Evolutionary conservation across 2,113 vertebrate genomes (phyloP), one percentile per base, ranked within the genome.

Genomic region (Hippocampus abdominalis): DNA sequence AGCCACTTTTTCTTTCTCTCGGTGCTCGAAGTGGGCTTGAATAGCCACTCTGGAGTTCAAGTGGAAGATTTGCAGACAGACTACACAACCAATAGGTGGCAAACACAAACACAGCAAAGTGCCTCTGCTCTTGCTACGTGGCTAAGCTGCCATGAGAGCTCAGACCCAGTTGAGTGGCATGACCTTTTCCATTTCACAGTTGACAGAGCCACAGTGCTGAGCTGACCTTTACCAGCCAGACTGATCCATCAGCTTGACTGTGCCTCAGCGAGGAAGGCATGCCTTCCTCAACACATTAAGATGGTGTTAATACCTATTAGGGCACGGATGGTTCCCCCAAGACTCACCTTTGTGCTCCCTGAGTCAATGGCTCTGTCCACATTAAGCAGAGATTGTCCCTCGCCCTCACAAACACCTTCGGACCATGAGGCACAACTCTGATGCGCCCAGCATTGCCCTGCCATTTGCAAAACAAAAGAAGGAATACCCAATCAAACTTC

Each of bases 341-440:
- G 63, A 83, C 96, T 96, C 87, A 99, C 97, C 94, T 96, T 94
- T 95, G 96, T 97, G 96, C 96, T 98, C 96, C 97, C 97, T 98
- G 96, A 98, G 96, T 98, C 94, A 93, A 99, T 96, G 93, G 97
- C 96, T 98, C 94, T 95, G 94, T 97, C 97, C 94, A 99, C 96
- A 74, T 94, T 95, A 90, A 95, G 91, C 79, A 92, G 86, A 36
- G 90, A 93, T 79, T 94, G 94, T 85, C 95, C 96, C 88, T 96
- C 94, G 73, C 92, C 83, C 92, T 93, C 94, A 89, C 92, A 93
- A 84, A 94, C 91, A 80, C 93, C 93, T 82, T 95, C 77, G 8
- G 97, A 98, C 97, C 97, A 99, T 87, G 95, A 93, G 62, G 93
- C 96, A 89, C 97, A 99, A 86, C 93, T 95, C 92, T 94, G 95